Evolutionary conservation across 2,113 vertebrate genomes (phyloP).

Genomic region (Dolichallabes microphthalmus): DNA sequence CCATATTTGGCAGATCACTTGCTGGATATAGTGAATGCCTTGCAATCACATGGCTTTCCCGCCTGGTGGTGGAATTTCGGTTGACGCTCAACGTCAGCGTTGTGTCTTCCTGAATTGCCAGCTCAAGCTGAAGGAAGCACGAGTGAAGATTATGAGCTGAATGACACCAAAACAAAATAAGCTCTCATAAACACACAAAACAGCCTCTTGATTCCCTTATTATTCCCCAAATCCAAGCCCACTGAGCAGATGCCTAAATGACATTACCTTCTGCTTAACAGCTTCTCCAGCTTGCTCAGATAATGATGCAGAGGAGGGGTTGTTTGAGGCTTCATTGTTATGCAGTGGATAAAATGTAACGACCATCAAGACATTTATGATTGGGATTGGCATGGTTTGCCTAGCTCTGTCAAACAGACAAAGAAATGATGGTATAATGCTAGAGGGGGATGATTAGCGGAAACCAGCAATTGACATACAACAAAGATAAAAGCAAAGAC

Average conservation of each 20-base stretch:
- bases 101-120: constrained; percentile 55
- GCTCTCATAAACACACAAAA: constrained; percentile 50
- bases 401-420: constrained; percentile 43
- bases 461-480: neutral
- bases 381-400: constrained; percentile 63
- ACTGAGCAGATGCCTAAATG: constrained; percentile 50
- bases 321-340: constrained; percentile 46
- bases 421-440: neutral
- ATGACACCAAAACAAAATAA: constrained; percentile 28
- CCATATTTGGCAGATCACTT: constrained; percentile 69
- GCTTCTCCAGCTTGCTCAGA: constrained; percentile 35
- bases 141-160: constrained; percentile 53
- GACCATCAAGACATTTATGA: constrained; percentile 57
- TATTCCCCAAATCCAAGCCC: constrained; percentile 51
- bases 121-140: constrained; percentile 47
- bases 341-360: constrained; percentile 56
- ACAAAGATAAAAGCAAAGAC: neutral
- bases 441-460: neutral
- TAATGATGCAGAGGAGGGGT: constrained; percentile 41
- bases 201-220: constrained; percentile 46
- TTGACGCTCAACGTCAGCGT: constrained; percentile 54
- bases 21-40: constrained; percentile 72
- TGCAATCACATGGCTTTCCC: constrained; percentile 55
- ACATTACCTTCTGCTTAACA: constrained; percentile 51
- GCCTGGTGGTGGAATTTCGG: constrained; percentile 57